Evolutionary conservation across 1,140 invertebrate species (phyloP).

Genomic region (Formica selysi): DNA sequence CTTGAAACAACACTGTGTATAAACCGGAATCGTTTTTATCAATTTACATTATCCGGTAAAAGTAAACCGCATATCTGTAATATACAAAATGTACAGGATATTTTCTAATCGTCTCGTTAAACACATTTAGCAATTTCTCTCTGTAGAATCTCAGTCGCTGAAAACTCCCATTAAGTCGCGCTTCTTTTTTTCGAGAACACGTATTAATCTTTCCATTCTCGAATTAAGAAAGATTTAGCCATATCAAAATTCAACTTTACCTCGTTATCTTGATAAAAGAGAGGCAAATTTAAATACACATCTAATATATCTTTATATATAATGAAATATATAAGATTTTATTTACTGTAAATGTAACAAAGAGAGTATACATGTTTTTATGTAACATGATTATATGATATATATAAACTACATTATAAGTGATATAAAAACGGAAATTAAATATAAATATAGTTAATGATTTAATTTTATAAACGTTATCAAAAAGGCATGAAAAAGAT

Average conservation of each 20-base stretch:
- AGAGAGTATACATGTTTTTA: background rate
- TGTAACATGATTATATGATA: background rate
- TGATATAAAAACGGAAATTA: background rate
- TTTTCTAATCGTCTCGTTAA: conserved; percentile 26
- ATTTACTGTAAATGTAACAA: background rate
- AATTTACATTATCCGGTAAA: conserved; percentile 53
- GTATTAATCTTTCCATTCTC: conserved; percentile 3
- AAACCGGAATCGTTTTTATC: conserved; percentile 59
- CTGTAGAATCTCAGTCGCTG: conserved; percentile 5
- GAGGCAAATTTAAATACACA: conserved; percentile 6
- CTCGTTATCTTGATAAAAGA: background rate
- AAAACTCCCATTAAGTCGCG: background rate
- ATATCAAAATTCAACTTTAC: conserved; percentile 8
- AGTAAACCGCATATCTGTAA: background rate
- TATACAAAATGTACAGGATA: background rate
- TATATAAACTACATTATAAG: background rate
- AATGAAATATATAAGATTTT: background rate
- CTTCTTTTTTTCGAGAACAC: conserved; percentile 8
- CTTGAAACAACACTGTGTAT: background rate
- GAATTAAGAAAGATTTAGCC: conserved; percentile 36
- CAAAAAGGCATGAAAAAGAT: background rate
- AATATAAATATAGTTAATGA: background rate
- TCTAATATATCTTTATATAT: background rate
- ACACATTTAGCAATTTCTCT: conserved; percentile 49
- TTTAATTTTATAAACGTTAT: background rate